Conservation (phyloP, 2,113 vertebrate genomes). For the Pelobates fuscus region DNA sequence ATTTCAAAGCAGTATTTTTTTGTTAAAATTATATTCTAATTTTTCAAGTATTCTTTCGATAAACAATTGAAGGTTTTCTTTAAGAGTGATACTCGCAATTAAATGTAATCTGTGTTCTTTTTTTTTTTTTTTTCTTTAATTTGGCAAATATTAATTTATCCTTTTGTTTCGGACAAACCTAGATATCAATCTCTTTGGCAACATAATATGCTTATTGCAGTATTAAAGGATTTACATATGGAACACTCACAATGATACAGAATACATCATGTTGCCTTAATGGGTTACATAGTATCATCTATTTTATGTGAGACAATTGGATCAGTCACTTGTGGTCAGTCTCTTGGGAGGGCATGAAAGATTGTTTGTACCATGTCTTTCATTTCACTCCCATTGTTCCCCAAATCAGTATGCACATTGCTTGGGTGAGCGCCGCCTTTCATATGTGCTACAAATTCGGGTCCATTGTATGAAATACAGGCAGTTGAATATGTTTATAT, state of each 20-base stretch:
- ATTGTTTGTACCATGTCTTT: conserved; percentile 61
- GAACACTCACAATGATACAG: conserved; percentile 69
- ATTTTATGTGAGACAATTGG: conserved; percentile 74
- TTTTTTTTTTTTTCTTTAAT: conserved; percentile 71
- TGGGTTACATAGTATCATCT: conserved; percentile 80
- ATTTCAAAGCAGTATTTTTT: conserved; percentile 76
- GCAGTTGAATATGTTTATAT: conserved; percentile 79
- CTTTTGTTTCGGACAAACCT: conserved; percentile 66
- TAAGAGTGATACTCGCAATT: conserved; percentile 69
- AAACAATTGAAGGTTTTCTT: conserved; percentile 34
- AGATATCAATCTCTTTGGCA: conserved; percentile 76
- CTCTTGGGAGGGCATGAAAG: conserved; percentile 72
- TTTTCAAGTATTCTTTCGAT: conserved; percentile 68
- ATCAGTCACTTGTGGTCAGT: conserved; percentile 65
- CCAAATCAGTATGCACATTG: conserved; percentile 72
- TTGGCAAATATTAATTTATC: conserved; percentile 65
- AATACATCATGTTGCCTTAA: conserved; percentile 84
- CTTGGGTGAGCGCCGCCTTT: conserved; percentile 63
- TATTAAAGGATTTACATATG: conserved; percentile 51
- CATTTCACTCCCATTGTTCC: conserved; percentile 68
- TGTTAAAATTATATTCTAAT: conserved; percentile 67
- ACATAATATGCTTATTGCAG: conserved; percentile 64
- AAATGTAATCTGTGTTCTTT: conserved; percentile 69
- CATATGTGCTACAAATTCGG: conserved; percentile 71
- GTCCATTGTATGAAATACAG: conserved; percentile 74